Base-by-base conservation (phyloP, 2,797 vertebrate species). In the Sternotherus odoratus region DNA sequence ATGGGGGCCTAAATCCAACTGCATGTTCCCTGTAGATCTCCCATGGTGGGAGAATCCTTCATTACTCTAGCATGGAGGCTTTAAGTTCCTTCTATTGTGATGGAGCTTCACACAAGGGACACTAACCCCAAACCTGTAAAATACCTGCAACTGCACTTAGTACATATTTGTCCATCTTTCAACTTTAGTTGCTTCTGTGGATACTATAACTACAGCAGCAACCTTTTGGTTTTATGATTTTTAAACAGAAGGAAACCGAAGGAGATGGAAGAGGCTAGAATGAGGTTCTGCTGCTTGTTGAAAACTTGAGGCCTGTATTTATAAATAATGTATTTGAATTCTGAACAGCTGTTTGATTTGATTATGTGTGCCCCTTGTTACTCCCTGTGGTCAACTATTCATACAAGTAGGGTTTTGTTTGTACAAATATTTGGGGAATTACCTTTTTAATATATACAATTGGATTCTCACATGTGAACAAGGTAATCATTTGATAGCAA, bases 101-200 rank as follows among this genome's bases (percentile, higher is more conserved):
- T 10, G 48, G 1, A 66, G 33, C 6, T 16, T 81, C 9, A 51
- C 12, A 74, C 63, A 57, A 13, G 11, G 13, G 53, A 16, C 39
- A n/a, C 28, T 5, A 39, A 3, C 57, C 43, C 54, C 74, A 28
- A 39, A 72, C 23, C 75, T 69, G 15, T 46, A 77, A 75, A 88
- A 49, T 57, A 4, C 26, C 9, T 5, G 15, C 3, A 57, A 60
- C 28, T 12, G 3, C 39, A 75, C 60, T 86, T 78, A 83, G 54
- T 57, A 19, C 28, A 49, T 54, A 23, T 46, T n/a, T 86, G 48
- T 78, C 80, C 72, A 85, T 15, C n/a, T 91, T 74, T 89, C 43
- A 95, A 23, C 72, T 85, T 50, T 51, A 66, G 13, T 77, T 89
- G 57, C 19, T 8, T 24, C 56, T 53, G 56, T 13, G 26, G 30